Conservation (phyloP, 1,140 invertebrate genomes). For the Doryteuthis pealeii region DNA sequence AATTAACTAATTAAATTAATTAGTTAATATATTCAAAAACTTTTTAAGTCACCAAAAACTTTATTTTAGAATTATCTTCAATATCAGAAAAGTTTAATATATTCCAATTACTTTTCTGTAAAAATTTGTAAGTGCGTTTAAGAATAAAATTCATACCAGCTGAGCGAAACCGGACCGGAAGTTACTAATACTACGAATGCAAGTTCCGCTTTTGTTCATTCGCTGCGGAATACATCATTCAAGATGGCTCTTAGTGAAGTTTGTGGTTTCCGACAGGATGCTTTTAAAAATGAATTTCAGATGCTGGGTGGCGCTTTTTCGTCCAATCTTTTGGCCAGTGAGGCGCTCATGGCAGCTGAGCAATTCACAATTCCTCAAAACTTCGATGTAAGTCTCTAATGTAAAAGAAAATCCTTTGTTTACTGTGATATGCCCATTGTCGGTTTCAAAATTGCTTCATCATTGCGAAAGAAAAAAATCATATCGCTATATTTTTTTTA, state of each 20-base stretch:
- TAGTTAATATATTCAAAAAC: too few relatives aligned
- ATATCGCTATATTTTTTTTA: too few relatives aligned
- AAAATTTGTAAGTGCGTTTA: too few relatives aligned
- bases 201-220: not conserved
- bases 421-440: not conserved
- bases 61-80: too few relatives aligned
- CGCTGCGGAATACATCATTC: not conserved
- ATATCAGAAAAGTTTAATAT: too few relatives aligned
- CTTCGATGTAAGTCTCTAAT: conserved; percentile 41
- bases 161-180: not conserved
- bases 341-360: conserved; percentile 33
- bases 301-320: conserved; percentile 14
- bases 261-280: conserved; percentile 39
- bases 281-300: conserved; percentile 24
- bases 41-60: too few relatives aligned
- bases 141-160: too few relatives aligned
- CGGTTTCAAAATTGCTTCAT: conserved; percentile 19
- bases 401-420: too few relatives aligned
- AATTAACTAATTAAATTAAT: too few relatives aligned
- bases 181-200: too few relatives aligned
- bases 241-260: conserved; percentile 55
- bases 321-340: conserved; percentile 24
- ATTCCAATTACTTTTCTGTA: too few relatives aligned
- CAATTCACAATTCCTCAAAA: conserved; percentile 47
- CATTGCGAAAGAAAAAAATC: too few relatives aligned